Conservation (phyloP, 2,888 invertebrate genomes). For the Colletes collaris region DNA sequence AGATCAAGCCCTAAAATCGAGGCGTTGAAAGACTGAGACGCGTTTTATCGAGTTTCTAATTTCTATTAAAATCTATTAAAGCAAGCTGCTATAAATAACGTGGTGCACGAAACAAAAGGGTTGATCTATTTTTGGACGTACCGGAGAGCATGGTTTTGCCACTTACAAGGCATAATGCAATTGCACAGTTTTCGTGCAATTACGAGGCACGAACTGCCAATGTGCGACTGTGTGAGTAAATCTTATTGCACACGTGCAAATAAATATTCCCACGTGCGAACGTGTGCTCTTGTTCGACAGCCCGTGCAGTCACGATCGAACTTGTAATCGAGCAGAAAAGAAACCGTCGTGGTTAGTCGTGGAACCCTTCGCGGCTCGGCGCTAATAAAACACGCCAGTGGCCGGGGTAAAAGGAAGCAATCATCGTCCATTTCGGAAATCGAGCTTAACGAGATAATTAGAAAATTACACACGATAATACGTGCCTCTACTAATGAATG, state of each 20-base stretch:
- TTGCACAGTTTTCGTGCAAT: slow-evolving; percentile 39
- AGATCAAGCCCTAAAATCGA: no score
- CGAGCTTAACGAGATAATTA: slow-evolving; percentile 27
- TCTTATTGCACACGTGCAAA: background rate
- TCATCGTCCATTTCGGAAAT: slow-evolving; percentile 9
- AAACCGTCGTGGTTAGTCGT: slow-evolving; percentile 19
- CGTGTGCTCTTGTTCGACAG: slow-evolving; percentile 8
- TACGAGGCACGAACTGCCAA: slow-evolving; percentile 32
- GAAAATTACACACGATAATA: slow-evolving; percentile 20
- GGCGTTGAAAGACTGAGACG: no score
- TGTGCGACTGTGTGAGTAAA: background rate
- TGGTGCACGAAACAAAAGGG: no score
- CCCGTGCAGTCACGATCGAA: slow-evolving; percentile 36
- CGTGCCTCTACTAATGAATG: background rate
- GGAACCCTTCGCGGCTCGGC: slow-evolving; percentile 32
- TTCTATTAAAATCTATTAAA: no score
- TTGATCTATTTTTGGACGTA: slow-evolving; percentile 16
- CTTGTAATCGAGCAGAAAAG: slow-evolving; percentile 4
- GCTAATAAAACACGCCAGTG: slow-evolving; percentile 29
- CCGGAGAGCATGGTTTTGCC: slow-evolving; percentile 15
- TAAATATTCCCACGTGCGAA: slow-evolving; percentile 12
- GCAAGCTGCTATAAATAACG: no score
- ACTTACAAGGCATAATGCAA: slow-evolving; percentile 29
- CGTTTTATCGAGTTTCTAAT: no score
- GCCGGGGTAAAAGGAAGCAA: slow-evolving; percentile 27